phyloP scores from a whole-genome alignment of 2,888 invertebrate genomes.

The Machimus rusticus region DNA sequence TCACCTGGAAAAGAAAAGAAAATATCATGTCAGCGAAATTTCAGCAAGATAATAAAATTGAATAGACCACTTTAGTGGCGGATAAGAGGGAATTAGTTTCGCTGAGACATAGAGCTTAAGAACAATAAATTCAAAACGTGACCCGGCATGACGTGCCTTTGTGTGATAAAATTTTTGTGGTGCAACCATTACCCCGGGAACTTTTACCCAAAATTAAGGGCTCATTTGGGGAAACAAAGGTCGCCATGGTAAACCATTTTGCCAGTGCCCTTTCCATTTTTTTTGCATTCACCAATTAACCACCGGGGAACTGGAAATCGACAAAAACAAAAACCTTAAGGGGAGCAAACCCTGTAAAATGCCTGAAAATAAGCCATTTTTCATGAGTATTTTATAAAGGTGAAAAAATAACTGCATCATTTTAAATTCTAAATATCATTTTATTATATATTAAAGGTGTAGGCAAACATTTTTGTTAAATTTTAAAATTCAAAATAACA shows the following conservation, averaged over 20 bases:
- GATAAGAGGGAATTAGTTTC: background rate
- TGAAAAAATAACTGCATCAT: too few species aligned
- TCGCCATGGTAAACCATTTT: background rate
- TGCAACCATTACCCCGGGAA: background rate
- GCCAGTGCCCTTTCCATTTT: background rate
- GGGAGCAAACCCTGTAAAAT: too few species aligned
- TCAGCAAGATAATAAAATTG: background rate
- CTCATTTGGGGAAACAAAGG: background rate
- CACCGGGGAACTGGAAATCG: background rate
- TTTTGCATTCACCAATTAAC: background rate
- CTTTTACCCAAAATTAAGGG: background rate
- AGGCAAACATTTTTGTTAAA: too few species aligned
- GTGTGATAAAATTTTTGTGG: background rate
- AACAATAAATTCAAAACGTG: background rate
- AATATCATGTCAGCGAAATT: background rate
- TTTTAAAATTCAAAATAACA: too few species aligned
- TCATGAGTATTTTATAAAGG: too few species aligned
- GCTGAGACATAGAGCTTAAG: background rate
- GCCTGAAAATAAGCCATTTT: too few species aligned
- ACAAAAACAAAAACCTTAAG: slow-evolving; percentile 1
- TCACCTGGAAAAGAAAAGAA: background rate
- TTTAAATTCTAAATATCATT: too few species aligned
- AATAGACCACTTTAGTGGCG: background rate
- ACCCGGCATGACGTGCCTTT: background rate
- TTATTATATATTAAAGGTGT: too few species aligned